Percentiles rank a stretch among this genome's conserved stretches.
Evolutionary conservation across 2,797 vertebrate species (phyloP).

Genomic region (Peromyscus melanophrys): DNA sequence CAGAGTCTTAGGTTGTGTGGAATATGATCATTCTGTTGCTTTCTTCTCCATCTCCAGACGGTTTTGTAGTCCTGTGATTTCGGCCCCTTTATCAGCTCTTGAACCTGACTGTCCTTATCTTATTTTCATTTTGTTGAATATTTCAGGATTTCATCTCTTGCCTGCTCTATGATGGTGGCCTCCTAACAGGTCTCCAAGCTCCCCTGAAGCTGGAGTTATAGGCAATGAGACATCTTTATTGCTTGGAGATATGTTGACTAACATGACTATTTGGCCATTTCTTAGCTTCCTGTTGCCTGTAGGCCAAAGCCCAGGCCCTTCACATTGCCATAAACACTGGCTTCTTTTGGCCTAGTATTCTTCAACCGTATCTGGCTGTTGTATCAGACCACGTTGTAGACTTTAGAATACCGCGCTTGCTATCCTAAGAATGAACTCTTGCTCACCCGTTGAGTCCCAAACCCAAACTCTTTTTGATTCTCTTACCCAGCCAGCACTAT

Average conservation of each 20-base stretch:
- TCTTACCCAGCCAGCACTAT: not conserved
- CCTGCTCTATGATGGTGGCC: not conserved
- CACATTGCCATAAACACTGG: not conserved
- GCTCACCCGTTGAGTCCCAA: not conserved
- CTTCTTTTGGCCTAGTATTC: not conserved
- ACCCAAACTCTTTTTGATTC: not conserved
- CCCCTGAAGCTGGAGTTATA: not conserved
- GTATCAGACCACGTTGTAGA: not conserved
- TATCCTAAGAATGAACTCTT: not conserved
- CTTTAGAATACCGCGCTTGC: too few species aligned
- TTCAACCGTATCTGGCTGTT: not conserved
- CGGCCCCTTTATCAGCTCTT: not conserved
- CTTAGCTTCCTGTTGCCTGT: not conserved
- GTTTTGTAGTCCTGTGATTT: not conserved
- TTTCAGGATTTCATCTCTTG: not conserved
- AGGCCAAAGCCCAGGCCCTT: not conserved
- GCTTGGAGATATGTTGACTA: not conserved
- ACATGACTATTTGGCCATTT: not conserved
- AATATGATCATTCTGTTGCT: not conserved
- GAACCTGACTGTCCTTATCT: not conserved
- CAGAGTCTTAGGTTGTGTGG: not conserved
- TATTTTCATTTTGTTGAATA: not conserved
- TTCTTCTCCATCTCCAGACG: not conserved
- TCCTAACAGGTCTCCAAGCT: not conserved
- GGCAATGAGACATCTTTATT: not conserved